phyloP scores from a whole-genome alignment of 2,888 invertebrate genomes.

The Cistogaster globosa region DNA sequence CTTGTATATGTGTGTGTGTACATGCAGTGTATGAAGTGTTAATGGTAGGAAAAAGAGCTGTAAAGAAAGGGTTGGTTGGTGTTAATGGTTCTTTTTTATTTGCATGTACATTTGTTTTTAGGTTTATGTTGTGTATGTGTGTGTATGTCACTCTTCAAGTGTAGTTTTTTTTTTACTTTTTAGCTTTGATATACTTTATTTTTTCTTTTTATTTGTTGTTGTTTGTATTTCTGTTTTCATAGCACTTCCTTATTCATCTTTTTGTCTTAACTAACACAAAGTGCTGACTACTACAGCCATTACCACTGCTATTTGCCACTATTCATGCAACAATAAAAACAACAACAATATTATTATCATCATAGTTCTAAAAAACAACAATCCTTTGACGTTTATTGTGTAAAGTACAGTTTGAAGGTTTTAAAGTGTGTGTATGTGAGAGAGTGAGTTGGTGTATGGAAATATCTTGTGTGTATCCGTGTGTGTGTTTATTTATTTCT shows the following conservation, averaged over 20 bases:
- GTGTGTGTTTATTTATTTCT: conserved; percentile 29
- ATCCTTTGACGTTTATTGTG: conserved; percentile 57
- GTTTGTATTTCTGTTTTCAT: conserved; percentile 25
- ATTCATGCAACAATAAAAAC: conserved; percentile 24
- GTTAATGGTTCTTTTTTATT: conserved; percentile 44
- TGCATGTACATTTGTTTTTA: neutral
- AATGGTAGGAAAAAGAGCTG: neutral
- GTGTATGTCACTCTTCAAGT: neutral
- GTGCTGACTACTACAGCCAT: conserved; percentile 49
- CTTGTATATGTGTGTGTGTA: neutral
- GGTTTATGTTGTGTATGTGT: neutral
- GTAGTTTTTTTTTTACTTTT: conserved; percentile 53
- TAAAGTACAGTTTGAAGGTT: conserved; percentile 64
- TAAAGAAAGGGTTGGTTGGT: conserved; percentile 25
- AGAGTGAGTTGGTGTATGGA: conserved; percentile 11
- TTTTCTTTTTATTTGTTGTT: conserved; percentile 8
- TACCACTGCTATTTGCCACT: conserved; percentile 25
- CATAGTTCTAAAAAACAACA: conserved; percentile 15
- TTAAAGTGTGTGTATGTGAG: conserved; percentile 19
- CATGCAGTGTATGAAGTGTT: conserved; percentile 1
- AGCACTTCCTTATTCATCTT: conserved; percentile 62
- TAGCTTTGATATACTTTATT: conserved; percentile 49
- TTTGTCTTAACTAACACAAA: conserved; percentile 54
- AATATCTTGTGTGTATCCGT: conserved; percentile 2
- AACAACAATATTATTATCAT: conserved; percentile 30